Base-by-base conservation (phyloP, 1,140 invertebrate genomes). In the Drosophila oshimai region DNA sequence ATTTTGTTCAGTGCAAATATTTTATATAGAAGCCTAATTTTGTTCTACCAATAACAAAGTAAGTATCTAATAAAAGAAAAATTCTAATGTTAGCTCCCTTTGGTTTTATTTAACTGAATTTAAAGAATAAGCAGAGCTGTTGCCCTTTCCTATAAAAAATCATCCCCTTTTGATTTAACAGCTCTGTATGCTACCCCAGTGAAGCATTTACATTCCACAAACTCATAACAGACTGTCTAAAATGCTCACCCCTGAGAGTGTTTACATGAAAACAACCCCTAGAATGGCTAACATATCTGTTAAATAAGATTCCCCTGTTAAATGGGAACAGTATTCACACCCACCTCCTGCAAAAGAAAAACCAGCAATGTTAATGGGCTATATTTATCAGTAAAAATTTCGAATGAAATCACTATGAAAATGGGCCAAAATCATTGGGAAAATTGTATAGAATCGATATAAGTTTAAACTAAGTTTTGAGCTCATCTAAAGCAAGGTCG, bases 291-390 rank as follows among this genome's bases (percentile, higher is more conserved):
- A 15, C n/a, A 6, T 12, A 2, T 13, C 0, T n/a, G n/a, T n/a
- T n/a, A n/a, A n/a, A n/a, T n/a, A n/a, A n/a, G n/a, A n/a, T n/a
- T n/a, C n/a, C n/a, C n/a, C 39, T 26, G 42, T 28, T 28, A 28
- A 31, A 17, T 76, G 74, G 50, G 74, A 76, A 76, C 74, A 76
- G 74, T 72, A 24, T 12, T 17, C 2, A 1, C 9, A 15, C 4
- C 9, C 31, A 37, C 12, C 55, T 22, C 50, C 49, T 20, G 15
- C 3, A 18, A 28, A 9, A 28, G 6, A 13, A 47, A 6, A n/a
- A n/a, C n/a, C 12, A 6, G 7, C 2, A 15, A 31, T 58, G 33
- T 13, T 74, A 65, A 29, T 18, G 28, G n/a, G n/a, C n/a, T 47
- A 24, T 13, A 51, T 29, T 36, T 17, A 18, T 39, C 10, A 18